Evolutionary conservation across 2,888 invertebrate genomes (phyloP).

Genomic region (Phalangium opilio): DNA sequence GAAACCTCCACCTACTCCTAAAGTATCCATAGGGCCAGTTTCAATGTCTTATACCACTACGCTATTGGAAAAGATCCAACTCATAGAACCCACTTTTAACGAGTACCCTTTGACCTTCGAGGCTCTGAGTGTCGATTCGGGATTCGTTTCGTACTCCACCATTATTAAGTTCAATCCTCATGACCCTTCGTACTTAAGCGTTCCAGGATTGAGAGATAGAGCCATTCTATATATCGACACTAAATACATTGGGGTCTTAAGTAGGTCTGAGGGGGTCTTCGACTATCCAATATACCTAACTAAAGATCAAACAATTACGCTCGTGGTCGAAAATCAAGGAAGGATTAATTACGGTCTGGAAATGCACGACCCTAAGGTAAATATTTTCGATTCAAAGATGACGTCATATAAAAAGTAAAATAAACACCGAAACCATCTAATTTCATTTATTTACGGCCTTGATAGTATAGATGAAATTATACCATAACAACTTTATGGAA

Average conservation of each 20-base stretch:
- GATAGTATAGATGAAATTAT: too few relatives aligned
- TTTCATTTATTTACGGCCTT: too few relatives aligned
- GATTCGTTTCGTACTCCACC: conserved; percentile 14
- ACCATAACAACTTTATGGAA: too few relatives aligned
- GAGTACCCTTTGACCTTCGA: conserved; percentile 7
- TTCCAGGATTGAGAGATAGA: conserved; percentile 27
- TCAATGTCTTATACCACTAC: not conserved
- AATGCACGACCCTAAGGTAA: conserved; percentile 13
- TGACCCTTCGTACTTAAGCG: conserved; percentile 18
- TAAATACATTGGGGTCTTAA: conserved; percentile 25
- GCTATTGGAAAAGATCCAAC: conserved; percentile 4
- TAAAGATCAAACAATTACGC: conserved; percentile 27
- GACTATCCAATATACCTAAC: conserved; percentile 29
- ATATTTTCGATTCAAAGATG: too few relatives aligned
- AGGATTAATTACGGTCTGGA: conserved; percentile 33
- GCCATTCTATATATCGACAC: conserved; percentile 23
- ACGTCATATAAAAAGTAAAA: too few relatives aligned
- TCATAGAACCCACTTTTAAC: not conserved
- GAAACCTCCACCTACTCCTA: not conserved
- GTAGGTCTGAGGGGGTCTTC: conserved; percentile 24
- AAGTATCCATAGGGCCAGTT: conserved; percentile 8
- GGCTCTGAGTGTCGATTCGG: conserved; percentile 10
- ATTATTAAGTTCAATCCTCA: conserved; percentile 11
- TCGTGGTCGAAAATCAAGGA: conserved; percentile 38
- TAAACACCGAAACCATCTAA: too few relatives aligned